Percentiles rank a stretch among this genome's conserved stretches.
Evolutionary conservation across 2,797 vertebrate species (phyloP).

Genomic region (Falco berigora): DNA sequence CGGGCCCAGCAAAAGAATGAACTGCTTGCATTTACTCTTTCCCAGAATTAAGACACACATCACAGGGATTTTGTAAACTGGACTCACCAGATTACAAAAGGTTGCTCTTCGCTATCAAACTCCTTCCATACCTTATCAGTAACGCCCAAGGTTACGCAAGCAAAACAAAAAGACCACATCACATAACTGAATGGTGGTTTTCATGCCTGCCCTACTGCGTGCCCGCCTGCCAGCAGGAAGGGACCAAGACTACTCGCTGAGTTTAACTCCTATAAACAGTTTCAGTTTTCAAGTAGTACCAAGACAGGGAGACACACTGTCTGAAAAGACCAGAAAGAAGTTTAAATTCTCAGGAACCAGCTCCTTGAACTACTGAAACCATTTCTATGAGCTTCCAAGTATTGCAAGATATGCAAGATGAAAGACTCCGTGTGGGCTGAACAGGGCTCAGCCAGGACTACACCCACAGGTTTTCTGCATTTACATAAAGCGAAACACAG

Average conservation of each 20-base stretch:
- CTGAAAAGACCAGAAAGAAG: not conserved
- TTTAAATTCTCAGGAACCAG: not conserved
- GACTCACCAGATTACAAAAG: not conserved
- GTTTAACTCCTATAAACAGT: not conserved
- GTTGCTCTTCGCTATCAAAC: not conserved
- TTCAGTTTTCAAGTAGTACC: not conserved
- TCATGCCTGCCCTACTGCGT: not conserved
- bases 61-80: rapidly evolving
- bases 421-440: not conserved
- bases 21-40: no score
- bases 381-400: not conserved
- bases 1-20: not conserved
- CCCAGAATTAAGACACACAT: rapidly evolving
- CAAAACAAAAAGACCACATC: not conserved
- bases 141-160: not conserved
- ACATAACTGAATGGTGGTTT: rapidly evolving
- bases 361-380: not conserved
- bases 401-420: not conserved
- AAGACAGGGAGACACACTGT: not conserved
- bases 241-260: rapidly evolving
- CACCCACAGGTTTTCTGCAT: rapidly evolving
- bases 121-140: rapidly evolving
- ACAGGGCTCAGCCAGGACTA: not conserved
- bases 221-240: not conserved
- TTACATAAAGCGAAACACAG: not conserved